Evolutionary conservation across 2,797 vertebrate species (phyloP), one percentile per base, ranked within the genome.

Genomic region (Clarias pachynema): DNA sequence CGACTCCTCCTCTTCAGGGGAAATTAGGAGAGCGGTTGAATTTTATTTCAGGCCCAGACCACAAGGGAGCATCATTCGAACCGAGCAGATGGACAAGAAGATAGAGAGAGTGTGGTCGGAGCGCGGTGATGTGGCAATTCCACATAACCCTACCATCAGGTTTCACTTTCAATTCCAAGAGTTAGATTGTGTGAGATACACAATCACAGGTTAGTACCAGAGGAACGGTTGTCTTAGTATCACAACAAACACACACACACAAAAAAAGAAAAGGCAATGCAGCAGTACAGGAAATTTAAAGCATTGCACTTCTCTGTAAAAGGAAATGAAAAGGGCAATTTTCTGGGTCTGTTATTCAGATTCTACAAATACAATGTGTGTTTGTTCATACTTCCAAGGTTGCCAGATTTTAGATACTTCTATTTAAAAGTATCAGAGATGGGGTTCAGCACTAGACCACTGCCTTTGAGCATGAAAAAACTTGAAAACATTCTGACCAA

Each of bases 61-160:
- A 63, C 2, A 7, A 63, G 77, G 57, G 1, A 79, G 24, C 12
- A 1, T 62, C 22, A 40, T 81, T 7, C 40, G 66, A 62, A 16
- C 49, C 12, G 14, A 53, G 79, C 63, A 78, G 49, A 84, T 84
- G 74, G 49, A 68, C 31, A 22, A 56, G 44, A 49, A 49, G 44
- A 49, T 49, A 49, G 44, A 49, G n/a, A 56, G 53, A 14, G 6
- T 79, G 60, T 44, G 24, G 34, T 18, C 14, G 14, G 68, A 26
- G 60, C 69, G 9, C 15, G 56, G 5, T 60, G n/a, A 37, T 9
- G 59, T 26, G 57, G 34, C 8, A 70, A 31, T 37, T 34, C 7
- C 75, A 68, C 65, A 44, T 18, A 84, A 79, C 15, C 56, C 24
- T 24, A 59, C 15, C 7, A 53, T 85, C 84, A 62, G 62, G 40